Percentiles rank a stretch among this genome's conserved stretches.
These are phyloP conservation scores for Drosophila sordidapex DNA, from an alignment of 2,888 invertebrate species.

Conservation along the genomic window DNA sequence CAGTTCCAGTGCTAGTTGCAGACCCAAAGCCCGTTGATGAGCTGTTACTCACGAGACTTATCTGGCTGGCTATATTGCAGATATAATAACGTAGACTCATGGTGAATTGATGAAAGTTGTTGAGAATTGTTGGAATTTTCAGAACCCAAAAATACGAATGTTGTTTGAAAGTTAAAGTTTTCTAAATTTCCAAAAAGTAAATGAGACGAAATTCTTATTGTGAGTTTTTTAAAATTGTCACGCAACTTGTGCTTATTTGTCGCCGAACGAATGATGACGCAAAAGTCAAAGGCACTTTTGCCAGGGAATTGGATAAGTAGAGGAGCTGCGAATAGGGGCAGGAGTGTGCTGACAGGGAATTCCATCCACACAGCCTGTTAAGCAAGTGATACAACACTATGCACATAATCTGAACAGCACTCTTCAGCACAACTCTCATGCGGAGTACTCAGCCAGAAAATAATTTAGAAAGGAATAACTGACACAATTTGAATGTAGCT, in stretches of 20 bases:
- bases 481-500: too few relatives aligned
- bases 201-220: not conserved
- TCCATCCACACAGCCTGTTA: constrained; percentile 6
- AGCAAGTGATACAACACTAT: too few relatives aligned
- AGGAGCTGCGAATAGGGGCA: not conserved
- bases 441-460: too few relatives aligned
- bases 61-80: constrained; percentile 8
- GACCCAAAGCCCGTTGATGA: not conserved
- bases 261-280: not conserved
- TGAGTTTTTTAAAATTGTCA: constrained; percentile 21
- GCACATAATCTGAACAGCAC: too few relatives aligned
- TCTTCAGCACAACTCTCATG: too few relatives aligned
- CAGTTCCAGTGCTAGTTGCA: not conserved
- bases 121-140: not conserved
- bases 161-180: not conserved
- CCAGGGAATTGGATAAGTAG: not conserved
- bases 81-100: not conserved
- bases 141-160: not conserved
- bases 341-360: not conserved
- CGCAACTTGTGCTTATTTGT: constrained; percentile 7
- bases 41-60: not conserved
- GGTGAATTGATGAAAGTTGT: not conserved
- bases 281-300: constrained; percentile 28
- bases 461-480: too few relatives aligned
- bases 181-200: not conserved